Conservation (phyloP, 2,888 invertebrate species). For the Bhutanitis thaidina region DNA sequence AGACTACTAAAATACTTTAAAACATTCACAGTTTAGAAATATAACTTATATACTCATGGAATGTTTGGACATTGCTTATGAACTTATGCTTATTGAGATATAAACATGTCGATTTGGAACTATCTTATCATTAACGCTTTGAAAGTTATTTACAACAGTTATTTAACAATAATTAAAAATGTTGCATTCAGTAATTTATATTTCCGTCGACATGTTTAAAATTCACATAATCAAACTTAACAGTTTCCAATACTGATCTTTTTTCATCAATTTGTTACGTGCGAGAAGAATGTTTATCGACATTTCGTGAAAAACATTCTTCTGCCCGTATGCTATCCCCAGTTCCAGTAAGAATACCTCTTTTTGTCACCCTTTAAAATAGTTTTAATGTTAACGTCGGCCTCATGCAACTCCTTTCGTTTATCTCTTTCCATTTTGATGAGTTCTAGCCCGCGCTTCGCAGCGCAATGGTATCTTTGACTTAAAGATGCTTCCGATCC, state of each 20-base stretch:
- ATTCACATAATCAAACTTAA: slow-evolving; percentile 4
- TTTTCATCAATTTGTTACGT: slow-evolving; percentile 17
- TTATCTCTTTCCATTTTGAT: slow-evolving; percentile 78
- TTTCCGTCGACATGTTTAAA: background rate
- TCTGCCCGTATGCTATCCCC: slow-evolving; percentile 79
- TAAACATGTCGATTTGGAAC: background rate
- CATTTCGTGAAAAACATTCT: slow-evolving; percentile 75
- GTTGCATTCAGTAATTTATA: background rate
- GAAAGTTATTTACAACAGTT: background rate
- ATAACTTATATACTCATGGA: slow-evolving; percentile 17
- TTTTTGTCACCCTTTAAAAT: slow-evolving; percentile 63
- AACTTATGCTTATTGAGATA: background rate
- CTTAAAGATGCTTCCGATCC: slow-evolving; percentile 84
- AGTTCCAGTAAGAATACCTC: slow-evolving; percentile 71
- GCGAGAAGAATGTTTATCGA: slow-evolving; percentile 72
- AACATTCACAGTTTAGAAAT: slow-evolving; percentile 20
- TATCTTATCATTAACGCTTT: background rate
- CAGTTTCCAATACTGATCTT: slow-evolving; percentile 25
- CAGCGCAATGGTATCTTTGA: slow-evolving; percentile 83
- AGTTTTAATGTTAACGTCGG: slow-evolving; percentile 55
- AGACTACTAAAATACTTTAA: background rate
- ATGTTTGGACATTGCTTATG: background rate
- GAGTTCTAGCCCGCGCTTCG: slow-evolving; percentile 81
- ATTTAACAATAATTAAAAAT: too few relatives aligned
- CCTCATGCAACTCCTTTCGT: slow-evolving; percentile 60